Base-by-base conservation (phyloP, 2,888 invertebrate species). In the Polyommatus icarus region DNA sequence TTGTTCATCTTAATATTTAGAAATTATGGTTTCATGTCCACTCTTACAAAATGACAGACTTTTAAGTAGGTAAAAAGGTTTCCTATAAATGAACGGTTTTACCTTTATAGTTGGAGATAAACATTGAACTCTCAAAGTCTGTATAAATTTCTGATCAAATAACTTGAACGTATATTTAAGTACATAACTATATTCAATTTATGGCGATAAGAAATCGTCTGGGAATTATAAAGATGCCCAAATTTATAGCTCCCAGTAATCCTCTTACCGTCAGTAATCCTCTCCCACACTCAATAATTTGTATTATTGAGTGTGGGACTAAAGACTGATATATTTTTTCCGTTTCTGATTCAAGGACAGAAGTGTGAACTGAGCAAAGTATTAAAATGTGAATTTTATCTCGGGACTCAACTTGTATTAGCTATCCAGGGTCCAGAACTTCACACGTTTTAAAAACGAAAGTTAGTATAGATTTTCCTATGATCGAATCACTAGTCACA, bases 151-250 rank as follows among this genome's bases (percentile, higher is more conserved):
- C 89, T 89, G 88, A 90, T 91, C 91, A 88, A 89, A 92, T 92
- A 87, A 86, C 86, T 85, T 82, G 84, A 84, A 87, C 88, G 67
- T 67, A 29, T 29, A 67, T 67, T 67, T 15, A 67, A 67, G 29
- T 67, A 67, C 18, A 91, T 91, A 93, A 93, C 92, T 89, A 93
- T 92, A 92, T 90, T 90, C 89, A 93, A 93, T 94, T 93, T 94
- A 94, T 92, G 91, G 88, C 90, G 84, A 83, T 87, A 89, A 90
- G 89, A 87, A 89, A 90, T 88, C 87, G 88, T 85, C 86, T 90
- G 89, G 92, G 93, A 93, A 93, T 91, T 92, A 90, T 93, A 93
- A 93, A 93, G 92, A 93, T 92, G 92, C 91, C 90, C 89, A 84
- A 90, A 94, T 94, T 94, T 93, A 94, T 92, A 86, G 87, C 71